Evolutionary conservation across 2,113 vertebrate genomes (phyloP).

Genomic region (Festucalex cinctus): DNA sequence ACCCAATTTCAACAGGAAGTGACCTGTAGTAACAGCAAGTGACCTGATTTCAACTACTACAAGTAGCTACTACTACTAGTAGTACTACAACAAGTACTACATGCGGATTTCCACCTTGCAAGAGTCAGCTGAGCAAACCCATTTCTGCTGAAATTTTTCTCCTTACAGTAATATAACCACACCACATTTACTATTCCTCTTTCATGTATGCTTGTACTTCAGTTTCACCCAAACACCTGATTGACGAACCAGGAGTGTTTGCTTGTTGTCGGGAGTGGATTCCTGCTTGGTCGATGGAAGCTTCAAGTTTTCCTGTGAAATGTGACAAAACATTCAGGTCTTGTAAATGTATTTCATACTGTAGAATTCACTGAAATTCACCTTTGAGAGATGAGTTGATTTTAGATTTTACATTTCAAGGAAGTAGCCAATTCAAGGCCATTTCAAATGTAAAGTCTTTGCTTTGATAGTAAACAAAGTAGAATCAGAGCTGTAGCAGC

Average conservation of each 20-base stretch:
- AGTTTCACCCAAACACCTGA: slow-evolving; percentile 55
- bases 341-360: not conserved
- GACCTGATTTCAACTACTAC: no score
- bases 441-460: not conserved
- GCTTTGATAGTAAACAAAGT: no score
- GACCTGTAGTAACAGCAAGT: no score
- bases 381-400: not conserved
- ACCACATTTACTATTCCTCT: slow-evolving; percentile 56
- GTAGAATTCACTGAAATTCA: not conserved
- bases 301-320: slow-evolving; percentile 75
- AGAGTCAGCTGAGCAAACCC: no score
- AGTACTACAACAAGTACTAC: no score
- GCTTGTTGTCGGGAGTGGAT: slow-evolving; percentile 40
- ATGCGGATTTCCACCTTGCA: no score
- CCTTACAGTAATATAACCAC: slow-evolving; percentile 21
- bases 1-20: no score
- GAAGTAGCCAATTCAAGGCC: not conserved
- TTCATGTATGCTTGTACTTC: slow-evolving; percentile 9
- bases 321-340: slow-evolving; percentile 59
- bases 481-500: no score
- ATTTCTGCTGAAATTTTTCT: no score
- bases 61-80: no score
- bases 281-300: slow-evolving; percentile 51
- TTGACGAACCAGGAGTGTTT: slow-evolving; percentile 22
- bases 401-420: not conserved